Evolutionary conservation across 2,888 invertebrate genomes (phyloP), one percentile per base, ranked within the genome.

Genomic region (Athalia cordata): DNA sequence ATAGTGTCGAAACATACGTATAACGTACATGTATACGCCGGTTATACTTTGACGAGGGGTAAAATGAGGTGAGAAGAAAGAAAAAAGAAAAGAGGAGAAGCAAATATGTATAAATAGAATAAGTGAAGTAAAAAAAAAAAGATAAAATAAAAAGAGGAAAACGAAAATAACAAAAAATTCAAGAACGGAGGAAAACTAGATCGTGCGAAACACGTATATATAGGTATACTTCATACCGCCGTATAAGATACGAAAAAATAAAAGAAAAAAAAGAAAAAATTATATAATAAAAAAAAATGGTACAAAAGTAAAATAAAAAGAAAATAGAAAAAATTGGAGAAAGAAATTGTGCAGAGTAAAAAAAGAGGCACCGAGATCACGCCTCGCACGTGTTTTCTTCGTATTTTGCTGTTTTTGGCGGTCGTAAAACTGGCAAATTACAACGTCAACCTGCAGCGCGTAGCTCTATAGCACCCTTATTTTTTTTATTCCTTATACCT

Each of bases 361-460:
- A n/a, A 43, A 45, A 64, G 64, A 45, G 47, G 9, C 11, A 64
- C 64, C 11, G n/a, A 45, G 64, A 64, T 64, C 64, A 64, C 64
- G 64, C 64, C 50, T 67, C 29, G 7, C 8, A 55, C 15, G 67
- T 50, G 49, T 50, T 29, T 29, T 50, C n/a, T 70, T 70, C n/a
- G 43, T 57, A 43, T 70, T 70, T 70, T 70, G 29, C 29, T 29
- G 66, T 49, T 67, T 50, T 67, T 15, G 70, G 70, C n/a, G 29
- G 47, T 57, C 70, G 70, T 70, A 57, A 70, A 70, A 52, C 29
- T 5, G 11, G 55, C 70, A 43, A 70, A 70, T 70, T 70, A 70
- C 70, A 70, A 57, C 70, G 70, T 70, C 70, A 57, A 57, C 66
- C 66, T 55, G 29, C 45, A 70, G 55, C 70, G 55, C 70, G 15